phyloP scores from a whole-genome alignment of 2,113 vertebrate species.

The Halcyon senegalensis region DNA sequence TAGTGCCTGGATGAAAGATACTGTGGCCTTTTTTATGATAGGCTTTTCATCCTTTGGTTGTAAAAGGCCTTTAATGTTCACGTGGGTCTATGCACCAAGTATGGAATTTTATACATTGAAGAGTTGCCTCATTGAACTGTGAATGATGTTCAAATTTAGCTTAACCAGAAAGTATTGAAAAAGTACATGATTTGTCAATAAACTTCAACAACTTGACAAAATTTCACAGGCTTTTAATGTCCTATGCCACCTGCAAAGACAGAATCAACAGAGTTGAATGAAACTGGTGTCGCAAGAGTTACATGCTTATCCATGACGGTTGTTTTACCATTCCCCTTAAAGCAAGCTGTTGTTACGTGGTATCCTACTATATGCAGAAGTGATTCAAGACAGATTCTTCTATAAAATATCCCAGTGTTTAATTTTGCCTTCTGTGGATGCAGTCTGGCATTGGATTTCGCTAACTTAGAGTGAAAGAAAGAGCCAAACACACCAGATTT shows the following conservation, averaged over 20 bases:
- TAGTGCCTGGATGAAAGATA: neutral
- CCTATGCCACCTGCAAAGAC: neutral
- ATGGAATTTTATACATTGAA: neutral
- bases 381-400: neutral
- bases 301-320: rapidly evolving
- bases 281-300: neutral
- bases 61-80: neutral
- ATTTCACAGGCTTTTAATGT: neutral
- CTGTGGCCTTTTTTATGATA: neutral
- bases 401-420: neutral
- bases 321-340: neutral
- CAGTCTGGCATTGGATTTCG: neutral
- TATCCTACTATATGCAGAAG: neutral
- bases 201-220: neutral
- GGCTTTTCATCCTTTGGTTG: neutral
- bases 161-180: neutral
- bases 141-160: neutral
- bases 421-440: neutral
- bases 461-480: neutral
- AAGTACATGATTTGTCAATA: neutral
- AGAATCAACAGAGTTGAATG: neutral
- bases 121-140: neutral
- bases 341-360: neutral
- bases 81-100: neutral
- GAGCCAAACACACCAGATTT: neutral